Base-by-base conservation (phyloP, 2,888 invertebrate genomes). In the Lottia scabra region DNA sequence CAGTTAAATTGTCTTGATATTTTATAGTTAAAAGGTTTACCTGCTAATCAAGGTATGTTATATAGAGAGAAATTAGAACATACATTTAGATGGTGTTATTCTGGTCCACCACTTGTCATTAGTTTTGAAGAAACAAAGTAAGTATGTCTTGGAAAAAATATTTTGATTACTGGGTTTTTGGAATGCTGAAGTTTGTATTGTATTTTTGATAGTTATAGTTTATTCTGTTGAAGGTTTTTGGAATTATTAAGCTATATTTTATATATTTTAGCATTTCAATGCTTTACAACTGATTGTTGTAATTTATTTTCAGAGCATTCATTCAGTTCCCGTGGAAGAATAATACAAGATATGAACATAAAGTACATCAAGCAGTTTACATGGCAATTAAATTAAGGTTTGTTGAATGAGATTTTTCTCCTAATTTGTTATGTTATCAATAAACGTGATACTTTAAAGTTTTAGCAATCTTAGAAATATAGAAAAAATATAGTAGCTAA, bases 331-430 rank as follows among this genome's bases (percentile, higher is more conserved):
- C 78, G 43, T 80, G 84, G 81, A 81, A 80, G 72, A 70, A 70
- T 10, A 79, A 75, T 65, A 74, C 72, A 46, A 74, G 72, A 62
- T 77, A 75, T 43, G 74, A 76, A 13, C 65, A 70, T 10, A 84
- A 78, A 62, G 83, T 89, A 8, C 84, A 85, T 67, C 82, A 80
- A 15, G 86, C 85, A 15, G 89, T 89, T 0, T 88, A 86, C 75
- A 76, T 85, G 63, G 88, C 90, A 56, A 70, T 89, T 30, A 89
- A 89, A 75, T 83, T 88, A 80, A 87, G 86, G 86, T 87, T 4
- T 38, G 38, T 38, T 38, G 2, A 5, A 30, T 30, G 2, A 4
- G 30, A 5, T 2, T 30, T 8, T 38, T 38, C n/a, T n/a, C n/a
- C n/a, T n/a, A n/a, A n/a, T n/a, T n/a, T n/a, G n/a, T n/a, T n/a